Conservation (phyloP, 2,888 invertebrate species). For the Agrypnus murinus region DNA sequence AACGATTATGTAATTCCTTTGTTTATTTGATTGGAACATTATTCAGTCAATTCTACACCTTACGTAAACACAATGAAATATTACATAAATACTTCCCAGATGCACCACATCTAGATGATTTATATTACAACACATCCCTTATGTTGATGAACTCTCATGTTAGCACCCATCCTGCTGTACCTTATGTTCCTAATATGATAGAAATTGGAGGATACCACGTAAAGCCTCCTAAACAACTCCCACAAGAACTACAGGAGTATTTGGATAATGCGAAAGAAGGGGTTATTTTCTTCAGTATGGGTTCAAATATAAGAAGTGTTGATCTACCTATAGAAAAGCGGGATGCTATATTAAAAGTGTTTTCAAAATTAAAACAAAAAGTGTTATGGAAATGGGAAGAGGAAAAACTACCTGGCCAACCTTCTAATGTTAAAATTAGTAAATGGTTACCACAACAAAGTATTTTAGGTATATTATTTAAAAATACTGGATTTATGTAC, state of each 20-base stretch:
- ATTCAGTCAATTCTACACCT: conserved; percentile 24
- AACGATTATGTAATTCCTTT: conserved; percentile 44
- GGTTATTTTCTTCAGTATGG: conserved; percentile 67
- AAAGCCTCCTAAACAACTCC: conserved; percentile 47
- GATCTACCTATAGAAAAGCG: conserved; percentile 59
- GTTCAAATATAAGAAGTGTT: conserved; percentile 63
- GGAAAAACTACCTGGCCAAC: conserved; percentile 18
- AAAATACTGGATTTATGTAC: no score
- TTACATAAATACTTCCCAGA: conserved; percentile 51
- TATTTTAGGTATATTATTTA: conserved; percentile 38
- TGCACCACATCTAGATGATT: conserved; percentile 48
- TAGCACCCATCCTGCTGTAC: conserved; percentile 49
- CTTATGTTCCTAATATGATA: no score
- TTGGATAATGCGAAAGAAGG: no score
- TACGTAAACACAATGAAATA: conserved; percentile 46
- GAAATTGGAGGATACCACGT: no score
- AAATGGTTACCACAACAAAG: conserved; percentile 49
- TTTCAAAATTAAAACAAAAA: conserved; percentile 64
- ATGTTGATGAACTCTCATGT: no score
- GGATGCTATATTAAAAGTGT: conserved; percentile 62
- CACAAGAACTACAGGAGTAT: conserved; percentile 60
- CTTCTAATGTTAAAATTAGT: conserved; percentile 37
- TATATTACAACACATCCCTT: conserved; percentile 53
- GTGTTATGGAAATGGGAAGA: no score
- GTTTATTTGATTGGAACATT: conserved; percentile 1